Base-by-base conservation (phyloP, 2,888 invertebrate genomes). In the Miltochrista miniata region DNA sequence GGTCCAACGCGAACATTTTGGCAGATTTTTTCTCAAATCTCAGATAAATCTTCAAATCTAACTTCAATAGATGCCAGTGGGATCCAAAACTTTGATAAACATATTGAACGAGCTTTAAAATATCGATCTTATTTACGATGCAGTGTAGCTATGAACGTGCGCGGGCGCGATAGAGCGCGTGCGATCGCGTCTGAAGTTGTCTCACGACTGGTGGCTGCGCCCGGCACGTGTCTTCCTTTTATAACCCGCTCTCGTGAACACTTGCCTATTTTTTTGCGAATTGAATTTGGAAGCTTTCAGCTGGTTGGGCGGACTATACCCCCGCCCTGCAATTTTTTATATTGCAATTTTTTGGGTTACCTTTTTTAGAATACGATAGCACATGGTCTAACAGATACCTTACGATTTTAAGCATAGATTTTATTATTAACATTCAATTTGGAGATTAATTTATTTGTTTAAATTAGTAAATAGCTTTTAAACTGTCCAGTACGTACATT, bases 61-160 rank as follows among this genome's bases (percentile, higher is more conserved):
- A 51, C 64, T 76, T 81, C 75, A 88, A 68, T 91, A 91, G 72
- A 91, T 89, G 76, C 90, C 90, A 63, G 91, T 91, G 52, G 91
- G 91, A 68, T 91, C 91, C 78, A 91, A 77, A 81, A 87, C 84
- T 68, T 89, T 88, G 81, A 86, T 81, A 64, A 83, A 87, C 90
- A 90, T 90, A 65, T 59, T 70, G 64, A 76, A 83, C 78, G 64
- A 76, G 82, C 79, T 81, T 76, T 71, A 72, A 72, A 71, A 68
- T 73, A 81, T 88, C 90, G 90, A 90, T 89, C 81, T 90, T 88
- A 80, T 85, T 89, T 88, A 87, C 90, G 90, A 83, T 24, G 18
- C 5, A 5, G 18, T 24, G 18, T 24, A 5, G 18, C 18, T 24
- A 24, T 24, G 18, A 4, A 5, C 18, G 18, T 24, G 18, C 18